These are phyloP conservation scores for Aphidius ervi DNA, from an alignment of 1,140 invertebrate species.

Conservation along the genomic window DNA sequence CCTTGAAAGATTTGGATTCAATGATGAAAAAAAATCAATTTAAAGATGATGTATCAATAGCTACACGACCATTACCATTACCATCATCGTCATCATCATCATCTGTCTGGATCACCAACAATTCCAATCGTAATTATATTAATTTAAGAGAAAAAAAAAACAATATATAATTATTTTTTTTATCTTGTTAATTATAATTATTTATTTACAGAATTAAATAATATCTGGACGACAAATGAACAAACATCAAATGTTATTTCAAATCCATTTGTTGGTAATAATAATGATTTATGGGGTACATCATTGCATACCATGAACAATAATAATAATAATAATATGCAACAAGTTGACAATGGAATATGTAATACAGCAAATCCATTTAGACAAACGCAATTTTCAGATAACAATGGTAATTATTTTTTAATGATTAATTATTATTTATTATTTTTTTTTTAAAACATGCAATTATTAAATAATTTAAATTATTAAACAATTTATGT, in stretches of 20 bases:
- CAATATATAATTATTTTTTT: slow-evolving; percentile 18
- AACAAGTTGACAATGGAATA: slow-evolving; percentile 38
- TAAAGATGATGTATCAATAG: slow-evolving; percentile 40
- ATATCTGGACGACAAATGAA: slow-evolving; percentile 41
- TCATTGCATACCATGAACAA: slow-evolving; percentile 45
- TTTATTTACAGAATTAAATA: slow-evolving; percentile 37
- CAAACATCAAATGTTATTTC: slow-evolving; percentile 44
- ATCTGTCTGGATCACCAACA: slow-evolving; percentile 41
- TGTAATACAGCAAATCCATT: slow-evolving; percentile 48
- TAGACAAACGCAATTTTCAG: slow-evolving; percentile 39
- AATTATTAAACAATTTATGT: background rate
- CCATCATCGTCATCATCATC: too few species aligned
- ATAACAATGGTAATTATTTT: slow-evolving; percentile 42
- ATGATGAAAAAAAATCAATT: slow-evolving; percentile 58
- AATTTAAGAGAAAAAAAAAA: background rate
- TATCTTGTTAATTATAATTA: slow-evolving; percentile 1
- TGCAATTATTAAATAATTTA: slow-evolving; percentile 16
- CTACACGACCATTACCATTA: slow-evolving; percentile 28
- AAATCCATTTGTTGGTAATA: slow-evolving; percentile 42
- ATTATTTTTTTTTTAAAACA: background rate
- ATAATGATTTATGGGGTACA: slow-evolving; percentile 41
- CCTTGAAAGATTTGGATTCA: slow-evolving; percentile 74
- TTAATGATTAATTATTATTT: slow-evolving; percentile 7
- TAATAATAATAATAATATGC: slow-evolving; percentile 37
- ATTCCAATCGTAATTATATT: slow-evolving; percentile 37